A percentile compares a stretch with the other conserved stretches of the same genome.
These are phyloP conservation scores for Ips typographus DNA, from an alignment of 1,140 invertebrate species.

Conservation along the genomic window DNA sequence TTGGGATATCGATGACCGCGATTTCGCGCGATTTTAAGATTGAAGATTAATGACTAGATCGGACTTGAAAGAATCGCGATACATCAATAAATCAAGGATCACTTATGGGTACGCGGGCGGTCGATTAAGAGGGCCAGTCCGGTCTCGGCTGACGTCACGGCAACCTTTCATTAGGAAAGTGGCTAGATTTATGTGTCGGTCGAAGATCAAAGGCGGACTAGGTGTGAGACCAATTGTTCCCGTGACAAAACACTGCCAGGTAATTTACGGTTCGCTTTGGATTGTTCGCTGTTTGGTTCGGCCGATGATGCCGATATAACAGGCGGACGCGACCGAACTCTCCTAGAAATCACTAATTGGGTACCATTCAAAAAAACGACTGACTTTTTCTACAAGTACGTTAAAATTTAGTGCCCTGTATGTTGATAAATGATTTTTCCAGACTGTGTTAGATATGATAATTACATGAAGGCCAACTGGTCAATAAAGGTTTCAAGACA, in stretches of 20 bases:
- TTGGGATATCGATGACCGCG: too few species aligned
- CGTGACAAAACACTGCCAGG: slow-evolving; percentile 54
- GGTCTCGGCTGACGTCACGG: slow-evolving; percentile 42
- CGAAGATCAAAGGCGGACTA: slow-evolving; percentile 51
- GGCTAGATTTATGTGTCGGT: slow-evolving; percentile 53
- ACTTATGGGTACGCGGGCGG: slow-evolving; percentile 39
- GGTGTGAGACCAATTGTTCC: slow-evolving; percentile 55
- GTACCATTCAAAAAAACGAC: not conserved
- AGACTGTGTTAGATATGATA: too few species aligned
- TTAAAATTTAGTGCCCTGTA: too few species aligned
- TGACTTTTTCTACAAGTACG: too few species aligned
- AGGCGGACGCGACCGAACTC: slow-evolving; percentile 17
- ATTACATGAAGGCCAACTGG: too few species aligned
- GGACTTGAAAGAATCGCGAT: not conserved
- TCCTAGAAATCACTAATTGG: slow-evolving; percentile 3
- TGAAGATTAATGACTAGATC: slow-evolving; percentile 17
- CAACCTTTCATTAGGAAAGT: slow-evolving; percentile 53
- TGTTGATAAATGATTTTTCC: too few species aligned
- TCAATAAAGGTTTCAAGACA: too few species aligned
- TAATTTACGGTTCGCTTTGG: slow-evolving; percentile 51
- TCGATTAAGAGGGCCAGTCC: slow-evolving; percentile 28
- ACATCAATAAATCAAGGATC: slow-evolving; percentile 41
- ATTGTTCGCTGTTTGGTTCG: slow-evolving; percentile 38
- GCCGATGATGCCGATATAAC: slow-evolving; percentile 27
- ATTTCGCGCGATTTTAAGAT: too few species aligned